Base-by-base conservation (phyloP, 2,113 vertebrate genomes). In the Bubo blakistoni region DNA sequence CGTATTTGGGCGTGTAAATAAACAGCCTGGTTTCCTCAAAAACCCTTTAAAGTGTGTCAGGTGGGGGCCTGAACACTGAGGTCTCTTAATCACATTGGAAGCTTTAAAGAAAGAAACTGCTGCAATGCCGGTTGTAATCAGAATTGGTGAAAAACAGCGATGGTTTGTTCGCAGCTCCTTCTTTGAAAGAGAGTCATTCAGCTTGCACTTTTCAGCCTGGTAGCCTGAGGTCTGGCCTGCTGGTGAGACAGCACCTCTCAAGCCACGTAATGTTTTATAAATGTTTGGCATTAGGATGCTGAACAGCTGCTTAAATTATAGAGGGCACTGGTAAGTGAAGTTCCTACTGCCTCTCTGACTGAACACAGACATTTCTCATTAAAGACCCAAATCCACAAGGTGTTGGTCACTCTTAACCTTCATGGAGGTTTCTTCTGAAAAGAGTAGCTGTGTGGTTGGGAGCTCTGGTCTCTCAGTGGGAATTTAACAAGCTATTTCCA, bases 401-500 rank as follows among this genome's bases (percentile, higher is more conserved):
- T 91, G 71, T 63, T 94, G 87, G 90, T 92, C 86, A 92, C 19
- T 72, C 83, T 92, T 58, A 90, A 69, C 63, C 63, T 73, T 93
- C 61, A 21, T 2, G 9, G 46, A 8, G 2, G 34, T 80, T 92
- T 94, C 86, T 92, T 61, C 36, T 46, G 58, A 71, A 86, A 52
- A 63, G 36, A 70, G 5, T 87, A 62, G 85, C 51, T 93, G n/a
- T 47, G 74, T 93, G 82, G 54, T 90, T 95, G 74, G 15, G 24
- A 96, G 73, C 72, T 83, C 65, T 94, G 73, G 65, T 81, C 61
- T 94, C 88, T 88, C 72, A 58, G 67, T 87, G 78, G 81, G 93
- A 87, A 94, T 93, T 91, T 88, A 95, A 90, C 55, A 83, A 94
- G 83, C 65, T 82, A 49, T 95, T 97, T 96, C 95, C 89, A 95